phyloP scores from a whole-genome alignment of 2,888 invertebrate genomes.

The Opisthograptis luteolata region DNA sequence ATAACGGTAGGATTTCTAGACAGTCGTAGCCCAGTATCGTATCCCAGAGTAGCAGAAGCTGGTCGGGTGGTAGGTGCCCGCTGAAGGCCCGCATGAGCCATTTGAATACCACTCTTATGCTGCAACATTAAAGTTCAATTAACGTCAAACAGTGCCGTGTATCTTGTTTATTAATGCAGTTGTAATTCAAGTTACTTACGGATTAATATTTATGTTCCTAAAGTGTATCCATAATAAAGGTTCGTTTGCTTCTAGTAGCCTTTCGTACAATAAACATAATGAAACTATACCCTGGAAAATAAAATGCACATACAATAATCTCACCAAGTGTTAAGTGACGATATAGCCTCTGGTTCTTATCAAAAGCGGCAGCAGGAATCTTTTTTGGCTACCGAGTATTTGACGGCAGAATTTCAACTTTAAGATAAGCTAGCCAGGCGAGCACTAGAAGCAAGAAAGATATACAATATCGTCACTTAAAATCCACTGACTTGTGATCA shows the following conservation, averaged over 20 bases:
- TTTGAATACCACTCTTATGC: slow-evolving; percentile 95
- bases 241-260: slow-evolving; percentile 94
- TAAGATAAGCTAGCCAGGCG: too few species aligned
- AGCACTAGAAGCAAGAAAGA: too few species aligned
- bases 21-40: slow-evolving; percentile 95
- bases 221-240: slow-evolving; percentile 96
- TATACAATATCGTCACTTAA: too few species aligned
- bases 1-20: slow-evolving; percentile 93
- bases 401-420: too few species aligned
- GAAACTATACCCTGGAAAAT: slow-evolving; percentile 91
- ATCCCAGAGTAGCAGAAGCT: slow-evolving; percentile 96
- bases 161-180: too few species aligned
- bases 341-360: too few species aligned
- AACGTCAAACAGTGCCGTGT: neutral
- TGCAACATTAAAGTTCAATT: slow-evolving; percentile 64
- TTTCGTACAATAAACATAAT: slow-evolving; percentile 94
- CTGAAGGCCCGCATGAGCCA: slow-evolving; percentile 99
- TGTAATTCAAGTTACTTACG: slow-evolving; percentile 86
- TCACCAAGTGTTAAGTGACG: neutral
- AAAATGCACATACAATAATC: neutral
- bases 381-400: too few species aligned
- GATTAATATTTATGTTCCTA: slow-evolving; percentile 93
- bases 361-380: too few species aligned
- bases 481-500: too few species aligned
- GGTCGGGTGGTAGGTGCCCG: slow-evolving; percentile 96